Conservation (phyloP, 2,797 vertebrate species). For the Ceryle rudis region DNA sequence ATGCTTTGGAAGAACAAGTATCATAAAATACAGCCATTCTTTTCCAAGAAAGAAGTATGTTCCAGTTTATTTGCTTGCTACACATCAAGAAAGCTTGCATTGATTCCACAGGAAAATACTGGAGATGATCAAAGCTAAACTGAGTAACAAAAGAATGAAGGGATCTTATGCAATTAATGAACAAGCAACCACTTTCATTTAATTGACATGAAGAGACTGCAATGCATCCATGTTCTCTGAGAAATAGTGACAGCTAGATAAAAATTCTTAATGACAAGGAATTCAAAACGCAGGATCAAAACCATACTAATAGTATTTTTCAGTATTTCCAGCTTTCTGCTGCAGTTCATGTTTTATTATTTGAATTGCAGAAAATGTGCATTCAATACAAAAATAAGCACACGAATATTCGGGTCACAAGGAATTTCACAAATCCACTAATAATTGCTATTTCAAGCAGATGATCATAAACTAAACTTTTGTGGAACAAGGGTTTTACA, state of each 20-base stretch:
- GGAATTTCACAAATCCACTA: background rate
- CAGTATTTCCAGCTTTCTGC: background rate
- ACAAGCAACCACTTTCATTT: background rate
- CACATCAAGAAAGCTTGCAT: background rate
- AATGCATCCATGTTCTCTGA: background rate
- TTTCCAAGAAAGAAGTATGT: background rate
- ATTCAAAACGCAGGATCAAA: background rate
- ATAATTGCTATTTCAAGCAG: background rate
- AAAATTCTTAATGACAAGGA: background rate
- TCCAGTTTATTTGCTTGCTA: background rate
- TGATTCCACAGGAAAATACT: background rate
- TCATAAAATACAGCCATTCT: background rate
- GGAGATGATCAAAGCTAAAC: constrained; percentile 1
- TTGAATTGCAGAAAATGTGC: background rate
- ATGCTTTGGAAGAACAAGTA: background rate
- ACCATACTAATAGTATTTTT: background rate
- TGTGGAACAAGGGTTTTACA: background rate
- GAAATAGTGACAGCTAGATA: background rate
- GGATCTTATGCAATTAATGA: background rate
- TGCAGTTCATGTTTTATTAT: background rate
- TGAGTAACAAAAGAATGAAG: background rate
- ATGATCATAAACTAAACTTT: background rate
- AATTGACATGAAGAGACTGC: background rate
- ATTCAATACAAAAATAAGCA: background rate
- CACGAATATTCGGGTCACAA: background rate